These are phyloP conservation scores for Caenorhabditis zanzibari DNA, from an alignment of 2,888 invertebrate genomes.

Conservation along the genomic window DNA sequence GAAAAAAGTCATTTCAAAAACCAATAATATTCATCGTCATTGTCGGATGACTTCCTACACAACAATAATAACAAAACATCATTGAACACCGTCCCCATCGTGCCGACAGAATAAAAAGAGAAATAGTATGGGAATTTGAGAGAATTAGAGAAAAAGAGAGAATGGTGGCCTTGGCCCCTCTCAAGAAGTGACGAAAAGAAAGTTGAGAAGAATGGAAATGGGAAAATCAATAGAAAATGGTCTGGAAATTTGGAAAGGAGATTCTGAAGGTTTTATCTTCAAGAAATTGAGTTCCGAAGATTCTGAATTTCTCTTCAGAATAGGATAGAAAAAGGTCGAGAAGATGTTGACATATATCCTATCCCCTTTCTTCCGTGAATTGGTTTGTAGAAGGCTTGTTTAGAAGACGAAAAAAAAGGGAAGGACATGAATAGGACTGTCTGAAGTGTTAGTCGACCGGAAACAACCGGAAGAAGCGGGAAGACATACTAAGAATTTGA, in stretches of 20 bases:
- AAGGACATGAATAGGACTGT: not conserved
- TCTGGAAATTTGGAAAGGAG: not conserved
- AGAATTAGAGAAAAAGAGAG: not conserved
- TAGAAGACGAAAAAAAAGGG: not conserved
- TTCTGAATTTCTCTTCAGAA: no score
- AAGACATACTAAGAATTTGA: not conserved
- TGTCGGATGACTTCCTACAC: not conserved
- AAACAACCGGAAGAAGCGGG: not conserved
- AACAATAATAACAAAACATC: slow-evolving; percentile 24
- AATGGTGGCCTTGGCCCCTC: slow-evolving; percentile 40
- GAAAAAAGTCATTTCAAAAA: not conserved
- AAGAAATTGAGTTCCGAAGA: not conserved
- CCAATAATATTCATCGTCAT: no score
- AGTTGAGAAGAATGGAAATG: not conserved
- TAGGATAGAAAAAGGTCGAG: slow-evolving; percentile 11
- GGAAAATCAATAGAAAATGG: not conserved
- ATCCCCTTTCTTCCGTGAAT: slow-evolving; percentile 1
- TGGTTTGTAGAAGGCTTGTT: slow-evolving; percentile 18
- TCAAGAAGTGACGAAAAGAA: slow-evolving; percentile 4
- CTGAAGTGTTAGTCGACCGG: slow-evolving; percentile 21
- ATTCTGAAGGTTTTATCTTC: not conserved
- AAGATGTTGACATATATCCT: slow-evolving; percentile 37
- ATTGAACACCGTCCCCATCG: slow-evolving; percentile 24
- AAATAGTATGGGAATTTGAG: slow-evolving; percentile 8
- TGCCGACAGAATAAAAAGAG: not conserved